Percentiles rank a stretch among this genome's conserved stretches.
phyloP scores from a whole-genome alignment of 2,113 vertebrate genomes.

The Hydrolagus affinis region DNA sequence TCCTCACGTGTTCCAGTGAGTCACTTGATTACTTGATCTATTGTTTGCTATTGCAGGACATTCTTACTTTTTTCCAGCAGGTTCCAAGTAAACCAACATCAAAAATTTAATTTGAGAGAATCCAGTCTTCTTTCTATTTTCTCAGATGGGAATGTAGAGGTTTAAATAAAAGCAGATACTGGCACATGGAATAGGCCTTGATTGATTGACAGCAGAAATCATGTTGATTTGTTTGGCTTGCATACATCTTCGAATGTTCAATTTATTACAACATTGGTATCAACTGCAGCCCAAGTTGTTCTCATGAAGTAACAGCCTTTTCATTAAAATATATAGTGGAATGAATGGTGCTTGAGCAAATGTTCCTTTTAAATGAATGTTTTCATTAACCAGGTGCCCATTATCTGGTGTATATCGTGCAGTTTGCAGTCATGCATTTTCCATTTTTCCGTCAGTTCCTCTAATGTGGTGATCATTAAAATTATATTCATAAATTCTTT shows the following conservation, averaged over 20 bases:
- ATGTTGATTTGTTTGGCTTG: neutral
- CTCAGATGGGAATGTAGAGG: neutral
- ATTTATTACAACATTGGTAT: neutral
- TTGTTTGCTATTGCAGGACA: neutral
- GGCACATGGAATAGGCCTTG: neutral
- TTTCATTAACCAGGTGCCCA: neutral
- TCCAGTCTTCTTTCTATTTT: neutral
- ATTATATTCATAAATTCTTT: slow-evolving; percentile 20
- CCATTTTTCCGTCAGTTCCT: neutral
- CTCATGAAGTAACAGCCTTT: neutral
- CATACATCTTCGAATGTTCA: neutral
- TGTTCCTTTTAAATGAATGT: neutral
- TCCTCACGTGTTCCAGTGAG: too few species aligned
- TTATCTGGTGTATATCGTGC: too few species aligned
- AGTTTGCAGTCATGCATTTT: neutral
- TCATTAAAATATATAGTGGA: neutral
- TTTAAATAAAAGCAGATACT: neutral
- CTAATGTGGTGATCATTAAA: slow-evolving; percentile 2
- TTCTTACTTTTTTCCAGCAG: neutral
- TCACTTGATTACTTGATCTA: too few species aligned
- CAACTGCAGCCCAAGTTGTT: neutral
- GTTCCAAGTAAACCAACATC: neutral
- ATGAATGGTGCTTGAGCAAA: neutral
- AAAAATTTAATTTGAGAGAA: neutral
- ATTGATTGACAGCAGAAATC: neutral